Evolutionary conservation across 2,888 invertebrate genomes (phyloP).

Genomic region (Coelogynopora nodosa): DNA sequence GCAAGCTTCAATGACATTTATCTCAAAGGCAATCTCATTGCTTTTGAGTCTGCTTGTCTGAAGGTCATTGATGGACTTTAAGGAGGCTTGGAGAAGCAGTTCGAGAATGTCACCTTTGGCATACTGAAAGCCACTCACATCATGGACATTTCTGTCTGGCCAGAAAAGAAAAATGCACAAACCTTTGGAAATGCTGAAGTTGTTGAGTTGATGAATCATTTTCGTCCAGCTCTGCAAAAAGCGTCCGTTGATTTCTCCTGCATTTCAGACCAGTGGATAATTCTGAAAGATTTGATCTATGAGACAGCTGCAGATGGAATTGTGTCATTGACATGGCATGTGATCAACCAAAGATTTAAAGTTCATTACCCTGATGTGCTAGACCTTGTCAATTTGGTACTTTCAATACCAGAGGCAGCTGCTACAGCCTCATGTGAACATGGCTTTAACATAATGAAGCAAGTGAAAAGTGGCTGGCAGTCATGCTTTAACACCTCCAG

Average conservation of each 20-base stretch:
- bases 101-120: too few relatives aligned
- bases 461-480: background rate
- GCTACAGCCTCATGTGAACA: background rate
- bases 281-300: background rate
- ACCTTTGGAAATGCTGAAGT: too few relatives aligned
- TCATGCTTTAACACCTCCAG: background rate
- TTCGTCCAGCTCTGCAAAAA: background rate
- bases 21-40: too few relatives aligned
- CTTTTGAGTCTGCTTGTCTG: too few relatives aligned
- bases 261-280: background rate
- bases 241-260: background rate
- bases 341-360: background rate
- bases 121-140: too few relatives aligned
- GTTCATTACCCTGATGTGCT: background rate
- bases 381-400: background rate
- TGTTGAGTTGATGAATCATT: too few relatives aligned
- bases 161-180: too few relatives aligned
- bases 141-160: too few relatives aligned
- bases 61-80: too few relatives aligned
- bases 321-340: background rate
- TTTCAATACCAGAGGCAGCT: background rate
- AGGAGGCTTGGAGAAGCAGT: too few relatives aligned
- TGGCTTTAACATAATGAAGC: background rate
- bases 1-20: too few relatives aligned
- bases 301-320: background rate